Evolutionary conservation across 2,113 vertebrate genomes (phyloP).

Genomic region (Sprattus sprattus): DNA sequence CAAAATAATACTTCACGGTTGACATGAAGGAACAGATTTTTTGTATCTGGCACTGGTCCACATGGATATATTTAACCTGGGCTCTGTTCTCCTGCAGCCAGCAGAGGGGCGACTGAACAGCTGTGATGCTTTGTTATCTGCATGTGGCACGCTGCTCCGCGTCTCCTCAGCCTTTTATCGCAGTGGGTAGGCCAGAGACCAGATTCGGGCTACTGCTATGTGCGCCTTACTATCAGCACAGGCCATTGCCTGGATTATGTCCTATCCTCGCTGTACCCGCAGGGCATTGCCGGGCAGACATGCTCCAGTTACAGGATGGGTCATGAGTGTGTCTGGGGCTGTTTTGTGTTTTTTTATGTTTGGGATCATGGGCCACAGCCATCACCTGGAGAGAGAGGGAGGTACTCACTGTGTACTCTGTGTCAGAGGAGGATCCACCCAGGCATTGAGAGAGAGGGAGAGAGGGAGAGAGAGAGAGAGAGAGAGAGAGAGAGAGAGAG

Average conservation of each 20-base stretch:
- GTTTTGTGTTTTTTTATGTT: background rate
- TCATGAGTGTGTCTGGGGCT: background rate
- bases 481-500: background rate
- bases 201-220: background rate
- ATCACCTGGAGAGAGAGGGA: background rate
- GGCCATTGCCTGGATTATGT: background rate
- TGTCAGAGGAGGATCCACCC: background rate
- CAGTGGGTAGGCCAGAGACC: background rate
- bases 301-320: background rate
- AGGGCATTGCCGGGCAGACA: background rate
- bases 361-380: background rate
- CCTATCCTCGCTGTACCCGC: background rate
- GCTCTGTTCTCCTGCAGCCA: background rate
- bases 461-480: background rate
- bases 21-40: background rate
- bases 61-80: conserved; percentile 1
- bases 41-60: background rate
- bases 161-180: background rate
- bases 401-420: conserved; percentile 94
- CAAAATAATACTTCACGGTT: background rate
- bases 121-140: background rate
- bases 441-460: background rate
- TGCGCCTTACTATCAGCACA: background rate
- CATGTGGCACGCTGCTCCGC: background rate
- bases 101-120: background rate